phyloP scores from a whole-genome alignment of 2,113 vertebrate genomes.

The Oceanodroma tethys region DNA sequence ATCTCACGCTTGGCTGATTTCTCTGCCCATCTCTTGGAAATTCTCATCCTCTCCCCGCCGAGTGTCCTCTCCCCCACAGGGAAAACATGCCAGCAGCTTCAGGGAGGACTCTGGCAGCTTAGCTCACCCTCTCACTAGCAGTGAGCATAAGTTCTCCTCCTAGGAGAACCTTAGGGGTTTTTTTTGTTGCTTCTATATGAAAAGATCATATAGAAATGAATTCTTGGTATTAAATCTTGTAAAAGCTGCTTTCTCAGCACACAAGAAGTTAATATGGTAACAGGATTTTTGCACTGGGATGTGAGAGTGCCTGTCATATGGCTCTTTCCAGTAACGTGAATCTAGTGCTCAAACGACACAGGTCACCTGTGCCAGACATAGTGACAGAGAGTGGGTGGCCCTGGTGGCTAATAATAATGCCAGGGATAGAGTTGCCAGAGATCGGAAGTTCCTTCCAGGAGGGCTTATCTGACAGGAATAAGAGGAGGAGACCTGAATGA shows the following conservation, averaged over 20 bases:
- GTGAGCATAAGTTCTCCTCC: background rate
- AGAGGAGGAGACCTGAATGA: background rate
- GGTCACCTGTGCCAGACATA: background rate
- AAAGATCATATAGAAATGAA: background rate
- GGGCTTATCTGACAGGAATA: background rate
- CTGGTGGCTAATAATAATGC: background rate
- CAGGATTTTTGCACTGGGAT: background rate
- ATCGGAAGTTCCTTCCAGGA: background rate
- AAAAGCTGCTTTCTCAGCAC: background rate
- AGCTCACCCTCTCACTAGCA: background rate
- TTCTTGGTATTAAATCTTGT: background rate
- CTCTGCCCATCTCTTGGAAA: background rate
- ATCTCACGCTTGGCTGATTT: background rate
- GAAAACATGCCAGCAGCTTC: background rate
- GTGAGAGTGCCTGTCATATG: rapidly evolving
- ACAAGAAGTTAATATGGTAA: background rate
- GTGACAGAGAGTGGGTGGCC: background rate
- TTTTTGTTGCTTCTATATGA: background rate
- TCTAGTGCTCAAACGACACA: background rate
- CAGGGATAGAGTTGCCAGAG: background rate
- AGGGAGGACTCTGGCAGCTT: background rate
- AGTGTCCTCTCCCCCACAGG: background rate
- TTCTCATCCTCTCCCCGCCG: background rate
- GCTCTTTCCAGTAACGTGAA: background rate
- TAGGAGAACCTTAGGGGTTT: background rate